Evolutionary conservation across 64 coral and sea anemone genomes (phyloP), one percentile per base, ranked within the genome.

Genomic region (Platygyra sinensis): DNA sequence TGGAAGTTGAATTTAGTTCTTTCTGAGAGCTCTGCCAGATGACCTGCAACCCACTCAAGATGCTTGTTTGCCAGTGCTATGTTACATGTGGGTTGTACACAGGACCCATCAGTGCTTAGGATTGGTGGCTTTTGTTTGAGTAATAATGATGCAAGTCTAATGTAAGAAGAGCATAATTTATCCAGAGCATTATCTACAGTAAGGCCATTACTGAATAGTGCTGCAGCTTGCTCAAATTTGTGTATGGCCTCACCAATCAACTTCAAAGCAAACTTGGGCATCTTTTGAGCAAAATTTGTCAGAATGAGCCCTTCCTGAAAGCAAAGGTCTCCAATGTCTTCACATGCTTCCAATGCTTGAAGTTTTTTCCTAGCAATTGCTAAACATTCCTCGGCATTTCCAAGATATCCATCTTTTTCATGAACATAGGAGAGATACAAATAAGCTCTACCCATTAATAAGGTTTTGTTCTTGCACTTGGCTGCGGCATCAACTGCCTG

Each of bases 331-430:
- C 94, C 97, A 80, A 76, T 22, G 33, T 99, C 97, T 38, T 96
- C 94, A 89, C 94, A 99, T 6, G 87, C 72, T 27, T 86, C 87
- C 84, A 99, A 80, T 24, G 62, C 30, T 77, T 93, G 88, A 17
- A 99, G 85, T 49, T 93, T 95, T 39, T 93, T 95, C 31, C 91
- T 86, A n/a, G 97, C 97, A 80, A 99, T 94, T 28, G 83, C 78
- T 13, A 99, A 89, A 83, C 94, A 95, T 52, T 99, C 97, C 20
- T 92, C 94, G 51, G 97, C 97, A 77, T 90, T 96, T 63, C 97
- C 97, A 38, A 99, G 82, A 20, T 57, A 91, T 3, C 87, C 87
- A 69, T 99, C 94, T 59, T 82, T 87, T 72, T 95, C 86, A 79
- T 99, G 97, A 51, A 93, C 88, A 38, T 96, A 83, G 7, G 97